phyloP scores from a whole-genome alignment of 2,797 vertebrate species.

The Hapalemur alaotrensis region DNA sequence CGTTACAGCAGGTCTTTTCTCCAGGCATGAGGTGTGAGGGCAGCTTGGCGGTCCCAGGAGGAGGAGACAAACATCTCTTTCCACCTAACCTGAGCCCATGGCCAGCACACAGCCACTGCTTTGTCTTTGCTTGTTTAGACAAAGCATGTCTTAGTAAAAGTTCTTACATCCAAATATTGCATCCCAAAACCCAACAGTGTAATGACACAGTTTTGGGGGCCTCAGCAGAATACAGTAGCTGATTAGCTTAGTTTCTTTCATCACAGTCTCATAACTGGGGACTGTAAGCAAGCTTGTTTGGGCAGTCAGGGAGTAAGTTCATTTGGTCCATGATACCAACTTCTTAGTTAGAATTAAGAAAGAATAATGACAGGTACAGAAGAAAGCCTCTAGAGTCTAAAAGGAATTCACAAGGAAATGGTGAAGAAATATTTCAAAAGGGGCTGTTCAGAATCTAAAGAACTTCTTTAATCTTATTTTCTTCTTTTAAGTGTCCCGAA shows the following conservation, averaged over 20 bases:
- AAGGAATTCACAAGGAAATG: background rate
- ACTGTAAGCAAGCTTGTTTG: background rate
- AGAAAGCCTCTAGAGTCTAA: background rate
- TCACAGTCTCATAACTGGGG: background rate
- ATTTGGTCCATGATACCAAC: background rate
- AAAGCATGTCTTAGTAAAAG: background rate
- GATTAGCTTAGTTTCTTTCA: background rate
- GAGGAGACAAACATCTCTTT: too few species aligned
- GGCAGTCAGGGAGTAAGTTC: background rate
- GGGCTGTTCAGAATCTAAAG: background rate
- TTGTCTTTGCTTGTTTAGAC: background rate
- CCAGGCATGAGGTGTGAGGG: background rate
- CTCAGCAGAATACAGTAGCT: background rate
- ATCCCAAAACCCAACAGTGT: fast-evolving
- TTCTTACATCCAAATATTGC: background rate
- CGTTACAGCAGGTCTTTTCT: background rate
- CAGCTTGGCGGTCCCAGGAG: background rate
- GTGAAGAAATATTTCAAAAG: background rate
- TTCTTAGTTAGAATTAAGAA: background rate
- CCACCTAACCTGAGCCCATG: background rate
- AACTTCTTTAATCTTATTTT: background rate
- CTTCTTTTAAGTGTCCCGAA: background rate
- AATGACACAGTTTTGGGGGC: fast-evolving
- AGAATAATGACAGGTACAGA: background rate
- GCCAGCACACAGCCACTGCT: fast-evolving